A percentile compares a stretch with the other conserved stretches of the same genome.
These are phyloP conservation scores for Lithophane semibrunnea DNA, from an alignment of 2,888 invertebrate species.

Conservation along the genomic window DNA sequence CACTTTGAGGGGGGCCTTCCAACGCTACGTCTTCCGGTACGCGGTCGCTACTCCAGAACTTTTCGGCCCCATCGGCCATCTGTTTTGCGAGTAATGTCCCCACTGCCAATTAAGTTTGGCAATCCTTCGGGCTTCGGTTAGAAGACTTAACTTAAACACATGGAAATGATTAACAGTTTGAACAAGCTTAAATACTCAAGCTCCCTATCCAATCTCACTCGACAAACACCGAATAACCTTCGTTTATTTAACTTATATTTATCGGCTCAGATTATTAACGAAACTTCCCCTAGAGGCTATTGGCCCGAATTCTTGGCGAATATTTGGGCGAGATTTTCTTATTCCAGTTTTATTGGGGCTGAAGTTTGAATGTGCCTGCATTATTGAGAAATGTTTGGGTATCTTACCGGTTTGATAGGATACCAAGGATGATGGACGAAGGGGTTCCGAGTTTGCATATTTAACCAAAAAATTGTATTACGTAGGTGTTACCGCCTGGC, in stretches of 20 bases:
- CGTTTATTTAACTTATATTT: slow-evolving; percentile 52
- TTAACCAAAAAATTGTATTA: background rate
- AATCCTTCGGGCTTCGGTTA: too few relatives aligned
- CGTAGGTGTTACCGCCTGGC: too few relatives aligned
- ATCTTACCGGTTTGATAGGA: background rate
- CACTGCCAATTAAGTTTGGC: too few relatives aligned
- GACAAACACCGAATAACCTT: slow-evolving; percentile 45
- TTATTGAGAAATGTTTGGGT: slow-evolving; percentile 35
- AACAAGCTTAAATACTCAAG: slow-evolving; percentile 13
- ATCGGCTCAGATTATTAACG: slow-evolving; percentile 53
- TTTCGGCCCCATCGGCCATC: too few relatives aligned
- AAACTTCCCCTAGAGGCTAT: slow-evolving; percentile 41
- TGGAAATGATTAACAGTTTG: slow-evolving; percentile 12
- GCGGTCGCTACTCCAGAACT: too few relatives aligned
- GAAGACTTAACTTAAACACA: background rate
- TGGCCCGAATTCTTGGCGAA: slow-evolving; percentile 42
- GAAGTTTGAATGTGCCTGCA: slow-evolving; percentile 47
- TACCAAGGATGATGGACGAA: too few relatives aligned
- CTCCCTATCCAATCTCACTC: slow-evolving; percentile 37
- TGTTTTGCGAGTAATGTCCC: too few relatives aligned
- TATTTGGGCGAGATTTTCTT: slow-evolving; percentile 44
- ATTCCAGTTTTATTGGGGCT: slow-evolving; percentile 32
- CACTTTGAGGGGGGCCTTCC: too few relatives aligned
- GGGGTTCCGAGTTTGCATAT: background rate
- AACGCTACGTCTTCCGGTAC: too few relatives aligned